Base-by-base conservation (phyloP, 2,888 invertebrate genomes). In the Prostheceraeus crozeri region DNA sequence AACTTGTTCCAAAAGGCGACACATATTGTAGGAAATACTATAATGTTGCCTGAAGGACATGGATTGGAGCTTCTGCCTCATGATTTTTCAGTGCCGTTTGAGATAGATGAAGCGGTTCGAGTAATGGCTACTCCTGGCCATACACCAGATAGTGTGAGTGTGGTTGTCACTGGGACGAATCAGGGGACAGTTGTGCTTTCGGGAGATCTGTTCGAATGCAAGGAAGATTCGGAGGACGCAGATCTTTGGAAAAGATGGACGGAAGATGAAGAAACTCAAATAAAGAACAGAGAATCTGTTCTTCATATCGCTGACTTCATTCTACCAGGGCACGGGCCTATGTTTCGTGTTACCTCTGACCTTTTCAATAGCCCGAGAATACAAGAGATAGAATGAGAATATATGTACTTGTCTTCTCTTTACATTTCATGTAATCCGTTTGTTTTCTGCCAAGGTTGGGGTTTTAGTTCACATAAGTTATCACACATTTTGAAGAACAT, bases 181-280 rank as follows among this genome's bases (percentile, higher is more conserved):
- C n/a, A n/a, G n/a, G 62, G 21, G 45, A 35, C 27, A 25, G 53
- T 58, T 11, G 61, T 63, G 46, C 30, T 68, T 74, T 45, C 67
- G 84, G 88, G 93, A 19, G 93, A 94, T 79, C 79, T 94, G 57
- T 94, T 93, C 81, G 94, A 94, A 78, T 83, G 83, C 58, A 79
- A 81, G 71, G 84, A 86, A 69, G 93, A 94, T 74, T 79, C 91
- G 57, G 75, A 79, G 0, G 78, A 88, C 72, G 82, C 84, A 10
- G 73, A 73, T 1, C 78, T 90, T 60, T 94, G 93, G 93, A 73
- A 82, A 66, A 81, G 81, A 35, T 85, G 84, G 1, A 85, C 85
- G 74, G 85, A 87, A 71, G 80, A 85, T 70, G 81, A 82, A 11
- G 77, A 81, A 46, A 73, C 80, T 27, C 93, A 93, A 76, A 78